Evolutionary conservation across 2,113 vertebrate genomes (phyloP).

Genomic region (Phaethon lepturus): DNA sequence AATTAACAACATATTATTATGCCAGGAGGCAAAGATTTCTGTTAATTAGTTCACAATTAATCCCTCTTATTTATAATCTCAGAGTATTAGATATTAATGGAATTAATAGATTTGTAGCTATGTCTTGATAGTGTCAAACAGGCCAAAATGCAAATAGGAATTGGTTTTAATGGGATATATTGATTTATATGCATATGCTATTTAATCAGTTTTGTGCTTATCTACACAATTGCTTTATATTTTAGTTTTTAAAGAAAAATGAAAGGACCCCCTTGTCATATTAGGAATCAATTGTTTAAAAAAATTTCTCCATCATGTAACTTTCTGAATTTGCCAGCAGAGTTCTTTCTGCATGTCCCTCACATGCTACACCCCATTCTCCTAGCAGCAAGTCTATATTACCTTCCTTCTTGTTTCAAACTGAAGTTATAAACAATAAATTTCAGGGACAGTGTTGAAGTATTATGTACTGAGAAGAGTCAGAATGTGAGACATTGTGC

Average conservation of each 20-base stretch:
- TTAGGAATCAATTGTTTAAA: background rate
- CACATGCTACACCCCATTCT: background rate
- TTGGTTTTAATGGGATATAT: conserved; percentile 23
- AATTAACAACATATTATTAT: conserved; percentile 5
- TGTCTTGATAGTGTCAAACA: conserved; percentile 32
- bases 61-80: conserved; percentile 21
- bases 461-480: background rate
- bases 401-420: background rate
- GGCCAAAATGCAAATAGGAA: conserved; percentile 22
- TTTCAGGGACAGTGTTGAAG: background rate
- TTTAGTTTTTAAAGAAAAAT: background rate
- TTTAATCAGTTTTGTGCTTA: conserved; percentile 13
- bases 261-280: rapidly evolving
- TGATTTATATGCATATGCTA: background rate
- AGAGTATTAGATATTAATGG: conserved; percentile 37
- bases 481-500: background rate
- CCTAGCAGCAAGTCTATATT: background rate
- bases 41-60: conserved; percentile 51
- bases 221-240: background rate
- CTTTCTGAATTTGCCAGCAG: background rate
- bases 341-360: background rate
- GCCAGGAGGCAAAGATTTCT: conserved; percentile 26
- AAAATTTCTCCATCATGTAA: background rate
- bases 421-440: background rate
- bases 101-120: conserved; percentile 41